Percentiles rank a stretch among this genome's conserved stretches.
phyloP scores from a whole-genome alignment of 2,888 invertebrate genomes.

The Stenolophus ochropezus region DNA sequence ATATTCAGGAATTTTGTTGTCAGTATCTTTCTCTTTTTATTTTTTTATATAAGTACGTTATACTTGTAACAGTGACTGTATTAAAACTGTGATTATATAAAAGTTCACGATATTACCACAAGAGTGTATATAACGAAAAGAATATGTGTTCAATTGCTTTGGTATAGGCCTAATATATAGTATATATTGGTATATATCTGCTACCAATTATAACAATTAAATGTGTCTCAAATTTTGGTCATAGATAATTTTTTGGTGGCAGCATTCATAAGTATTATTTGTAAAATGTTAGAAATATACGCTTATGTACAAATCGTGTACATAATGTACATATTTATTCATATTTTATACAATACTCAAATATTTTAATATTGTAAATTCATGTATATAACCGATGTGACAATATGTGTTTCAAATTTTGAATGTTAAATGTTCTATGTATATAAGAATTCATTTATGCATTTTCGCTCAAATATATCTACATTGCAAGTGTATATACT shows the following conservation, averaged over 20 bases:
- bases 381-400: background rate
- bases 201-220: too few species aligned
- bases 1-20: too few species aligned
- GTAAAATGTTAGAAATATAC: background rate
- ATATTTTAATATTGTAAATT: background rate
- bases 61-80: too few species aligned
- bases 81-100: too few species aligned
- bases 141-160: too few species aligned
- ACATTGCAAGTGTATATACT: background rate
- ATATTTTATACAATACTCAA: constrained; percentile 5
- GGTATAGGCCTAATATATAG: too few species aligned
- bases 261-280: background rate
- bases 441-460: background rate
- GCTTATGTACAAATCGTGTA: background rate
- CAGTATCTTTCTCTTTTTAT: too few species aligned
- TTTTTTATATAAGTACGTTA: too few species aligned
- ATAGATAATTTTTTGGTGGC: background rate
- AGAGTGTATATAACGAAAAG: too few species aligned
- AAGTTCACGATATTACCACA: too few species aligned
- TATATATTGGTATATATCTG: too few species aligned
- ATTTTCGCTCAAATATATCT: constrained; percentile 1
- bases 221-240: too few species aligned
- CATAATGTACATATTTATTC: background rate
- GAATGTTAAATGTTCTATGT: background rate
- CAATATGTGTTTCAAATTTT: constrained; percentile 7